Percentiles rank a stretch among this genome's conserved stretches.
These are phyloP conservation scores for Ctenopoma multispine DNA, from an alignment of 2,797 vertebrate genomes.

Conservation along the genomic window DNA sequence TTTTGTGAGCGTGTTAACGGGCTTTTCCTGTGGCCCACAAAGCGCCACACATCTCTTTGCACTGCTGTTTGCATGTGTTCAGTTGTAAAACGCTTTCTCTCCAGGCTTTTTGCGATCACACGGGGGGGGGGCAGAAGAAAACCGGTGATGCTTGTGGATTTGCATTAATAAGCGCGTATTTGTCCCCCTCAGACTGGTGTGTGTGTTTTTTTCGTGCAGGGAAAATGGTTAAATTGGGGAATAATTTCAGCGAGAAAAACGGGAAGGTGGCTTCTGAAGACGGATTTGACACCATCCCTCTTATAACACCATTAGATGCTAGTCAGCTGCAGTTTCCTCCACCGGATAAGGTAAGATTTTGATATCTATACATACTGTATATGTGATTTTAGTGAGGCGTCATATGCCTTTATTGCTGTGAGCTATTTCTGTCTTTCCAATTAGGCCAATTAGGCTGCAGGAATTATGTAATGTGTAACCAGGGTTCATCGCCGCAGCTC, in stretches of 20 bases:
- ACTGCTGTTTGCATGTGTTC: not conserved
- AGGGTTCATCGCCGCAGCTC: not conserved
- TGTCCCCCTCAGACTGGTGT: constrained; percentile 30
- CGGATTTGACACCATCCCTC: constrained; percentile 96
- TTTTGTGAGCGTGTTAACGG: constrained; percentile 35
- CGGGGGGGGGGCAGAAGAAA: not conserved
- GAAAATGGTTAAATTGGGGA: constrained; percentile 96
- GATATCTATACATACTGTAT: not conserved
- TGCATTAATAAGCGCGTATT: constrained; percentile 22
- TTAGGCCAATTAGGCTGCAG: constrained; percentile 20
- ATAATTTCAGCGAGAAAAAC: constrained; percentile 93
- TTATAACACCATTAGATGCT: constrained; percentile 95
- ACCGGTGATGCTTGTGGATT: not conserved
- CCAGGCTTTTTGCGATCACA: not conserved
- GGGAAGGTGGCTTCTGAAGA: constrained; percentile 90
- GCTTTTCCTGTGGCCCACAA: constrained; percentile 46
- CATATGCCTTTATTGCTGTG: not conserved
- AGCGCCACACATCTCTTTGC: constrained; percentile 13
- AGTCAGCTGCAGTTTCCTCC: constrained; percentile 95
- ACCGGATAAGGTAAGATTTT: constrained; percentile 89
- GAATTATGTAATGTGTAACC: not conserved
- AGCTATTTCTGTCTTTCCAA: not conserved
- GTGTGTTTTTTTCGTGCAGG: constrained; percentile 33
- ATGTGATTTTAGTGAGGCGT: constrained; percentile 9
- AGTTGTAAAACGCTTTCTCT: not conserved